These are phyloP conservation scores for Corapipo altera DNA, from an alignment of 2,113 vertebrate species.

Conservation along the genomic window DNA sequence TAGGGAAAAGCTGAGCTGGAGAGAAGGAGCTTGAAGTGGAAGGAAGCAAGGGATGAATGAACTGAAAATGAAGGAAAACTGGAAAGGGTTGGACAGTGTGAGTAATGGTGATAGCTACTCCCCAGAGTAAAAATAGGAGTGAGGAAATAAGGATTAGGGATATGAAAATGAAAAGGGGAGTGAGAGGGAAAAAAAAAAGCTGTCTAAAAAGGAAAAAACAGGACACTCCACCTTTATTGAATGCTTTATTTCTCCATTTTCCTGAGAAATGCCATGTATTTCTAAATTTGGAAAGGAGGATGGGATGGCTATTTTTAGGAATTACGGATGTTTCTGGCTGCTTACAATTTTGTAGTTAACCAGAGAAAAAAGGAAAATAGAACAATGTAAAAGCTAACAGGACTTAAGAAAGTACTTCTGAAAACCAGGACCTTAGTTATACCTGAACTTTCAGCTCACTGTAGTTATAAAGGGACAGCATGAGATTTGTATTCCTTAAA, in stretches of 20 bases:
- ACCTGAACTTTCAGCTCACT: not conserved
- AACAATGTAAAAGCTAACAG: not conserved
- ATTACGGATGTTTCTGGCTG: constrained; percentile 14
- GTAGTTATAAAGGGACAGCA: not conserved
- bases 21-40: not conserved
- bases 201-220: constrained; percentile 15
- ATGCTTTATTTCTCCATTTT: constrained; percentile 25
- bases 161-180: not conserved
- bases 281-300: constrained; percentile 15
- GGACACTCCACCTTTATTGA: not conserved
- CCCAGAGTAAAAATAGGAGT: not conserved
- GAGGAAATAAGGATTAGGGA: not conserved
- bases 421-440: not conserved
- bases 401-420: not conserved
- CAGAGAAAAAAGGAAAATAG: not conserved
- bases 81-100: not conserved
- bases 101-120: constrained; percentile 6
- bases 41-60: constrained; percentile 11
- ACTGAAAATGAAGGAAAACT: constrained; percentile 22
- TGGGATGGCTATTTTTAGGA: constrained; percentile 40
- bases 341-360: not conserved
- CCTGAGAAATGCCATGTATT: not conserved
- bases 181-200: not conserved
- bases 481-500: not conserved
- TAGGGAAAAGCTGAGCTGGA: not conserved